Conservation (phyloP, 2,113 vertebrate genomes). For the Muscicapa adusta region DNA sequence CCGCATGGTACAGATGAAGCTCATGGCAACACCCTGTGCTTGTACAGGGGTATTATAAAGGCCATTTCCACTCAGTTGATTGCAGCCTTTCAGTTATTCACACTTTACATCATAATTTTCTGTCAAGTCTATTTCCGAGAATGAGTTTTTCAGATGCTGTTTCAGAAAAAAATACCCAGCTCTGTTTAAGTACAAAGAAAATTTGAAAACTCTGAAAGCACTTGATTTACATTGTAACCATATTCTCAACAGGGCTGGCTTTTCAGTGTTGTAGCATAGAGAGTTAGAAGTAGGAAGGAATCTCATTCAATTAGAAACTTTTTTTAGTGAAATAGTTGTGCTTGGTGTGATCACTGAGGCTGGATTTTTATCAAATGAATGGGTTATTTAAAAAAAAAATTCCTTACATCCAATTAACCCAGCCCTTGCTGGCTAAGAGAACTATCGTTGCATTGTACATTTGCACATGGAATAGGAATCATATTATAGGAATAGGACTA, state of each 20-base stretch:
- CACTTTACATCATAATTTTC: not conserved
- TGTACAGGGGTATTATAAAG: not conserved
- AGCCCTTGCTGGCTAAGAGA: slow-evolving; percentile 5
- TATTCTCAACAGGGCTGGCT: not conserved
- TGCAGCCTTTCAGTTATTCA: not conserved
- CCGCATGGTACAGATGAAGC: not conserved
- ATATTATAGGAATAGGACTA: not conserved
- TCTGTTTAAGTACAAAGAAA: not conserved
- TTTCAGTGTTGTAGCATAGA: not conserved
- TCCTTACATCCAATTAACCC: slow-evolving; percentile 24
- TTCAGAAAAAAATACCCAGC: not conserved
- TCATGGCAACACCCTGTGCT: not conserved
- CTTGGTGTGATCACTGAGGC: not conserved
- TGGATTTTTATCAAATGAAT: slow-evolving; percentile 46
- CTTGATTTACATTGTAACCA: not conserved
- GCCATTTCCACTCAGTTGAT: not conserved
- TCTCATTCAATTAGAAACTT: not conserved
- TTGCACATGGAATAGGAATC: slow-evolving; percentile 6
- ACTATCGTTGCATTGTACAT: slow-evolving; percentile 40
- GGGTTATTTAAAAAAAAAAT: not conserved
- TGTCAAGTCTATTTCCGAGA: not conserved
- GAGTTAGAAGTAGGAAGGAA: not conserved
- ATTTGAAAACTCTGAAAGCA: not conserved
- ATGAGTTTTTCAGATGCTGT: not conserved
- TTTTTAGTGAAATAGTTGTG: not conserved